Conservation (phyloP, 1,140 invertebrate genomes). For the Odontomachus brunneus region DNA sequence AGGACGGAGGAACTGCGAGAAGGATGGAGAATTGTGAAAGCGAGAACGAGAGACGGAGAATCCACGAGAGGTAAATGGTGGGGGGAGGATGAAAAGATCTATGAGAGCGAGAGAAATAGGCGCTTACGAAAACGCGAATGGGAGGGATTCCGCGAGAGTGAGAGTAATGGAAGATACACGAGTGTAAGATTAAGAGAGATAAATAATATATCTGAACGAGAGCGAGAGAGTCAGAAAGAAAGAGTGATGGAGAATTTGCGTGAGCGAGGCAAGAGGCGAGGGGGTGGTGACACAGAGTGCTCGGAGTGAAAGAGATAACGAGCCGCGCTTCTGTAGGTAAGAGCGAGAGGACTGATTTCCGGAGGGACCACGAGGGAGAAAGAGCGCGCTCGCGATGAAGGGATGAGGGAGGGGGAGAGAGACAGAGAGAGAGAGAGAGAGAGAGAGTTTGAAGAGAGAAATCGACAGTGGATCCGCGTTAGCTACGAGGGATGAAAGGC, state of each 20-base stretch:
- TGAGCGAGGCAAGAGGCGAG: background rate
- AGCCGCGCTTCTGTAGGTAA: background rate
- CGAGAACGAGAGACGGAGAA: background rate
- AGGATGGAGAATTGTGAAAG: background rate
- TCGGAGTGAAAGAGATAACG: background rate
- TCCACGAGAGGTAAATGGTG: too few species aligned
- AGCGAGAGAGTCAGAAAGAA: conserved; percentile 10
- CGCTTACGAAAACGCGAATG: background rate
- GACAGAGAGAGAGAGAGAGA: conserved; percentile 12
- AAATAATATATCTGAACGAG: background rate
- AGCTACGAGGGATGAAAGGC: conserved; percentile 58
- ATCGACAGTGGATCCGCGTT: conserved; percentile 61
- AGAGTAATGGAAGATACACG: background rate
- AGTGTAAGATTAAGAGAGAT: background rate
- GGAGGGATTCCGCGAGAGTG: background rate
- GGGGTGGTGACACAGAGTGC: conserved; percentile 20
- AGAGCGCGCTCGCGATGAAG: background rate
- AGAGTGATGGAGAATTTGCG: background rate
- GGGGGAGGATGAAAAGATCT: too few species aligned
- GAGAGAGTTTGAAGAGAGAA: conserved; percentile 6
- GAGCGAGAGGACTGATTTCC: background rate
- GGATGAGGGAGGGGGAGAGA: conserved; percentile 5
- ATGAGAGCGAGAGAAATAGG: background rate
- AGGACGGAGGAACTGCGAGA: background rate
- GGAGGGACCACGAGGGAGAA: background rate